Evolutionary conservation across 2,888 invertebrate genomes (phyloP), one percentile per base, ranked within the genome.

Genomic region (Ochropacha duplaris): DNA sequence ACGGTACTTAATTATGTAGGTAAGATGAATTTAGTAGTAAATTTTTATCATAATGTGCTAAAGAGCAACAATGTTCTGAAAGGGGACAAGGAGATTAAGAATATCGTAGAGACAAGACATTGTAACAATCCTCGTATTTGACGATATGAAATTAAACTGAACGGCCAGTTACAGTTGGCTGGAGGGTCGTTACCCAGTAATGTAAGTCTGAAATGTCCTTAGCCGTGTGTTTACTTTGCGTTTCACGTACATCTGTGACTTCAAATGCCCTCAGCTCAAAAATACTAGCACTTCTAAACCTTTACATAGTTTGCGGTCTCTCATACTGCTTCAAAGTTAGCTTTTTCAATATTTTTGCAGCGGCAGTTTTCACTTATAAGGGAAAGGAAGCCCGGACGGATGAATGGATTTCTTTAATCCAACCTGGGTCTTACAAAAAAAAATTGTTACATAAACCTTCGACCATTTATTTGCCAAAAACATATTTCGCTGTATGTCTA

Each of bases 71-170:
- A 44, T 44, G 44, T 44, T 44, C 2, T 19, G 1, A 19, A 19
- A 44, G 44, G 44, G 9, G 9, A 9, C 19, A 19, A n/a, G 39
- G 6, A 39, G n/a, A 44, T 44, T 44, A 44, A 44, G 44, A 44
- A 44, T 44, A 44, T 19, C 19, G 16, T 9, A 19, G n/a, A 44
- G 44, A 2, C 44, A 19, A 44, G 44, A 44, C 44, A 44, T 44
- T 44, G 44, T 44, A 44, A 19, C 44, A 19, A n/a, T 44, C 19
- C 44, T 54, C 28, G 55, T 44, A 59, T 62, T 44, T 57, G 54
- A 44, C 51, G 50, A 52, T 59, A 52, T 60, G 57, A 56, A 60
- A 60, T 60, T 55, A 57, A 55, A 57, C 44, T 56, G 49, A 56
- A 50, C 50, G 50, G 54, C 34, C 52, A 58, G 52, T 39, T 50